Conservation (phyloP, 2,113 vertebrate species). For the Geococcyx californianus region DNA sequence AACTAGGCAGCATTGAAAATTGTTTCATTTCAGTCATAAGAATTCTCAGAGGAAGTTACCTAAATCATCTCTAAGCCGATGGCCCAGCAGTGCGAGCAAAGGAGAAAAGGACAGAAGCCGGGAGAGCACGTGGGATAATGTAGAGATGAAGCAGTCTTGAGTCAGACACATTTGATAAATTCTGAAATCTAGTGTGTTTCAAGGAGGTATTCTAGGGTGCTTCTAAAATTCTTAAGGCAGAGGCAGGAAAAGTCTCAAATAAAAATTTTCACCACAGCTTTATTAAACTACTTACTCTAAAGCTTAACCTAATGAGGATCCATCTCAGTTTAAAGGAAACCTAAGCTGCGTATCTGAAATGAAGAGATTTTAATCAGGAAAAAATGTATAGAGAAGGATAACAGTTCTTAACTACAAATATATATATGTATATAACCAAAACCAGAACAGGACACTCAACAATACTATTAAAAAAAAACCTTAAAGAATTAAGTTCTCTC, state of each 20-base stretch:
- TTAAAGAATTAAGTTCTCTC: no score
- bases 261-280: background rate
- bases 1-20: background rate
- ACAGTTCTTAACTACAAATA: no score
- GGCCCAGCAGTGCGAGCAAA: background rate
- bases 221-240: background rate
- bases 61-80: background rate
- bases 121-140: background rate
- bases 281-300: background rate
- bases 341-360: no score
- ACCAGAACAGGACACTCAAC: no score
- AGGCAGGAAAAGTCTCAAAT: background rate
- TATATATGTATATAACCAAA: no score
- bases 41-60: background rate
- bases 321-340: no score
- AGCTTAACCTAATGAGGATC: background rate
- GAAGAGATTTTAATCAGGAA: no score
- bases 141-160: background rate
- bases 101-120: background rate
- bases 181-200: background rate
- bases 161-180: accelerated
- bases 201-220: background rate
- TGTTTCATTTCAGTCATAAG: background rate
- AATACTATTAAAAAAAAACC: no score
- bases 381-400: no score